Base-by-base conservation (phyloP, 2,797 vertebrate species). In the Okamejei kenojei region DNA sequence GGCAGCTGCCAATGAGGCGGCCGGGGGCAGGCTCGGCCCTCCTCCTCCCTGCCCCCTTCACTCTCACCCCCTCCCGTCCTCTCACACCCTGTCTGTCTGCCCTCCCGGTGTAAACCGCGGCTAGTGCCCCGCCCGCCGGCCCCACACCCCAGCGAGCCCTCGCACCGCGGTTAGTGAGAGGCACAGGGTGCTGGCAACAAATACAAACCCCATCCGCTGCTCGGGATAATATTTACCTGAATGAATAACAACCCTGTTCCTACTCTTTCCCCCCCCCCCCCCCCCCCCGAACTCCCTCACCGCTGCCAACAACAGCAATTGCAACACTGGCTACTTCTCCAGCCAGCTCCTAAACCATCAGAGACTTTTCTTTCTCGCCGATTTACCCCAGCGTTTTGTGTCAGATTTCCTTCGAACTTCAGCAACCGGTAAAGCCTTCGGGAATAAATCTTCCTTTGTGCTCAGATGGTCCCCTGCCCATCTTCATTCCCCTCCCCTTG, bases 1-100 rank as follows among this genome's bases (percentile, higher is more conserved):
- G 95, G 95, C 95, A 95, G 93, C 95, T 95, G 96, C 96, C 96
- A 95, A 96, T 96, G 93, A 95, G 96, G 94, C 94, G 93, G 95
- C 95, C 95, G 95, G 95, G 95, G 45, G 45, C 45, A 54, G 45
- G 45, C 45, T 54, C 45, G 45, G 4, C 45, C 5, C 45, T 6
- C 45, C 45, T 54, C 45, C 45, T 54, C 45, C 45, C 45, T 54
- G 6, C 45, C 45, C 45, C 45, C 45, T 54, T 6, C 45, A 54
- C 45, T 54, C 45, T 54, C 45, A 54, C 45, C 45, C 45, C 45
- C 45, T 54, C 45, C 45, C 3, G 6, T 54, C 45, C 45, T 54
- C 45, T 45, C 45, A n/a, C 45, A 45, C 45, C 45, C 45, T 45
- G 45, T 3, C 45, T 45, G 45, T 3, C 45, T 45, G 45, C 45